Conservation (phyloP, 2,888 invertebrate species). For the Carpatolechia fugitivella region DNA sequence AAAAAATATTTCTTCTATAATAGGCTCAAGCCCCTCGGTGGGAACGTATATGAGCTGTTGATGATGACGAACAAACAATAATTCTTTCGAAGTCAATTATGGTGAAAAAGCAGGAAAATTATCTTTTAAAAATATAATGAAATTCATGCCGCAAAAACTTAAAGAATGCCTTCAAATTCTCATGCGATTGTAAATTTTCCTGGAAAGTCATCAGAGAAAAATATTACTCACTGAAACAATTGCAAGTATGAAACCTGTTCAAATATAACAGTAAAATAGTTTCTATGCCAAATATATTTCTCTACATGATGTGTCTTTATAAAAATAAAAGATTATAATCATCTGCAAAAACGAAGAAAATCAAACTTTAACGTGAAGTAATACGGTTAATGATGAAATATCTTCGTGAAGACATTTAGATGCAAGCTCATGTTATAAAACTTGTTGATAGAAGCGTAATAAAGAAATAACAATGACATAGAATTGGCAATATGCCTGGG, state of each 20-base stretch:
- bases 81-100: not conserved
- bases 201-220: not conserved
- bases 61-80: not conserved
- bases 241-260: not conserved
- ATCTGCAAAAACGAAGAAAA: not conserved
- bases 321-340: not conserved
- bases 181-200: not conserved
- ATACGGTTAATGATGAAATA: not conserved
- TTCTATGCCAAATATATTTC: not conserved
- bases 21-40: too few relatives aligned
- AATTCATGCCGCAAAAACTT: not conserved
- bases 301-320: not conserved
- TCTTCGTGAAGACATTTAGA: not conserved
- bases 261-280: not conserved
- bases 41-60: too few relatives aligned
- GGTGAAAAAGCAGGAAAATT: not conserved
- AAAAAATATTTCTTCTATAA: too few relatives aligned
- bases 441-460: constrained; percentile 2
- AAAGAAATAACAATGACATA: constrained; percentile 4
- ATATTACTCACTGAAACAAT: not conserved
- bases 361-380: not conserved
- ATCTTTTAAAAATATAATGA: too few relatives aligned
- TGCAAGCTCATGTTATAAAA: not conserved
- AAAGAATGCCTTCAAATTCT: not conserved
- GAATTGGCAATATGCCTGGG: not conserved